phyloP scores from a whole-genome alignment of 2,797 vertebrate genomes.

The Leptoclinus maculatus region DNA sequence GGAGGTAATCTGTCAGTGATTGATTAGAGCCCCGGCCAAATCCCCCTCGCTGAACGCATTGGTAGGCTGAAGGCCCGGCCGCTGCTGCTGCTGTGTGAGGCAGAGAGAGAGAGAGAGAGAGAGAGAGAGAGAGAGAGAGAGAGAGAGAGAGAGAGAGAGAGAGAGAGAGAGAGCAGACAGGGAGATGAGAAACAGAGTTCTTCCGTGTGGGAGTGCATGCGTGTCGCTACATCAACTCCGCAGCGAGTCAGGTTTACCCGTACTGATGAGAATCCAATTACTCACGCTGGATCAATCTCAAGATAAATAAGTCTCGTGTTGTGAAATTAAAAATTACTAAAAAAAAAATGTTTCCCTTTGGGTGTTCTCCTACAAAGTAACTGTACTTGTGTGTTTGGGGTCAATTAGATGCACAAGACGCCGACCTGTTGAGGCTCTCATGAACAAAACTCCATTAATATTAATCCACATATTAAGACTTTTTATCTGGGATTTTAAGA shows the following conservation, averaged over 20 bases:
- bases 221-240: constrained; percentile 3
- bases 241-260: constrained; percentile 5
- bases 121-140: constrained; percentile 21
- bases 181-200: constrained; percentile 28
- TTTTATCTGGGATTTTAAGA: not conserved
- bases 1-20: constrained; percentile 99
- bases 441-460: not conserved
- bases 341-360: not conserved
- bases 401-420: not conserved
- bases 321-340: not conserved
- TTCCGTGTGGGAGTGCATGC: not conserved
- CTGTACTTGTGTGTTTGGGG: not conserved
- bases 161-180: constrained; percentile 10
- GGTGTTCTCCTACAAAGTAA: not conserved
- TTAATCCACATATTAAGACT: not conserved
- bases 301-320: not conserved
- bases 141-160: constrained; percentile 26
- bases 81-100: constrained; percentile 75
- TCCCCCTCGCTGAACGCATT: constrained; percentile 82
- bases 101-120: constrained; percentile 23
- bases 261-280: not conserved
- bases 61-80: constrained; percentile 84
- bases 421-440: not conserved
- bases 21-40: constrained; percentile 92
- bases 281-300: not conserved